Percentiles rank a stretch among this genome's conserved stretches.
Evolutionary conservation across 2,888 invertebrate genomes (phyloP).

Genomic region (Agriotes lineatus): DNA sequence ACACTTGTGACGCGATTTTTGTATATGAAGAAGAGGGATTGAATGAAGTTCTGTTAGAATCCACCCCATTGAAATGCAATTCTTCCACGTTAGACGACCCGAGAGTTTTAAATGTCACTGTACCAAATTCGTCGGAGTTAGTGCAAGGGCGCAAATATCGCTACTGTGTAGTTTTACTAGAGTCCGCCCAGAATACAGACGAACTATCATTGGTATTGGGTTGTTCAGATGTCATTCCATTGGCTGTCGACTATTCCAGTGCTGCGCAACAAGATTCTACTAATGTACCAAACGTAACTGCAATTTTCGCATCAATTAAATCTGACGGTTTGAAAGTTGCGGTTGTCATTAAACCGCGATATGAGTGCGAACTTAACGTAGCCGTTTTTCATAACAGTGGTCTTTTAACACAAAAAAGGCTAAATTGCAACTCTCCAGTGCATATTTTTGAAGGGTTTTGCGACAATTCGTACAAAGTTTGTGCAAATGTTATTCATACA

Average conservation of each 20-base stretch:
- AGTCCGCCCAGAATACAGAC: conserved; percentile 70
- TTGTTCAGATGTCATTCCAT: conserved; percentile 72
- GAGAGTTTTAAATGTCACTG: conserved; percentile 66
- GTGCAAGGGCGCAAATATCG: conserved; percentile 69
- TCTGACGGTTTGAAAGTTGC: conserved; percentile 60
- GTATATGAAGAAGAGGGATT: conserved; percentile 76
- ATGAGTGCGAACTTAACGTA: conserved; percentile 71
- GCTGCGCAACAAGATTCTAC: conserved; percentile 50
- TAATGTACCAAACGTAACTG: conserved; percentile 58
- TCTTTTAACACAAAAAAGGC: conserved; percentile 73
- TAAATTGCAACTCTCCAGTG: conserved; percentile 74
- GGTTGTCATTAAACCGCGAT: conserved; percentile 65
- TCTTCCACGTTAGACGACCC: conserved; percentile 72
- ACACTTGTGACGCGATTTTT: conserved; percentile 78
- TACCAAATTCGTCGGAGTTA: conserved; percentile 67
- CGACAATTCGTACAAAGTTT: conserved; percentile 77
- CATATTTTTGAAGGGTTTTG: conserved; percentile 74
- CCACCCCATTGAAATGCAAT: conserved; percentile 76
- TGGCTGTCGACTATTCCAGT: conserved; percentile 61
- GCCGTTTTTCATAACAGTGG: conserved; percentile 74
- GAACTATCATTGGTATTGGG: conserved; percentile 75
- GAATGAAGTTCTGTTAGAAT: conserved; percentile 75
- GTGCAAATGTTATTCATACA: conserved; percentile 69
- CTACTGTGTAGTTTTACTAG: conserved; percentile 77
- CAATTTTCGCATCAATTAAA: conserved; percentile 63